phyloP scores from a whole-genome alignment of 2,797 vertebrate genomes.

The Orestias chungarensis region DNA sequence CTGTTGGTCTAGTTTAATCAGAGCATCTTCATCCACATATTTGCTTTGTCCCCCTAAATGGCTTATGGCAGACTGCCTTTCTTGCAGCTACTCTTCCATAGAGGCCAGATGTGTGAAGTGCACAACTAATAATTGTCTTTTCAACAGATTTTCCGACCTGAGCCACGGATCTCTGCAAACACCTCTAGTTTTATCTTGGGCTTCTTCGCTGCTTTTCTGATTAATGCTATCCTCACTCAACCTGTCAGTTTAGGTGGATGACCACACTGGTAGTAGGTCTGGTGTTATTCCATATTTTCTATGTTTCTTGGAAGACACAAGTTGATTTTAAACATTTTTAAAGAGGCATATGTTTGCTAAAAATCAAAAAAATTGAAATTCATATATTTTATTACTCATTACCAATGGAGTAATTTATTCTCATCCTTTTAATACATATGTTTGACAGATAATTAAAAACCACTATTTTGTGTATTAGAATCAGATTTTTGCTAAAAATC shows the following conservation, averaged over 20 bases:
- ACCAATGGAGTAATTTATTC: no score
- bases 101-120: background rate
- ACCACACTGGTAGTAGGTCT: background rate
- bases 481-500: no score
- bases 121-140: background rate
- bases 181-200: background rate
- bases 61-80: background rate
- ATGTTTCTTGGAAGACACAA: background rate
- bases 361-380: no score
- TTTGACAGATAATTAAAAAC: no score
- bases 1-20: background rate
- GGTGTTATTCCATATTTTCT: background rate
- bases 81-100: background rate
- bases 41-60: background rate
- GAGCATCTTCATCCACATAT: background rate
- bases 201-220: background rate
- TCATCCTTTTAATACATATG: no score
- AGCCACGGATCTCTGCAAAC: background rate
- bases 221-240: background rate
- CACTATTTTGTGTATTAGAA: no score
- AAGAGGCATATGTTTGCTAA: no score
- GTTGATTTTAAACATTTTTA: no score
- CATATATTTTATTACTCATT: no score
- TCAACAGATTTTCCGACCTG: no score
- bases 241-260: background rate